Evolutionary conservation across 1,140 invertebrate genomes (phyloP).

Genomic region (Diuraphis noxia): DNA sequence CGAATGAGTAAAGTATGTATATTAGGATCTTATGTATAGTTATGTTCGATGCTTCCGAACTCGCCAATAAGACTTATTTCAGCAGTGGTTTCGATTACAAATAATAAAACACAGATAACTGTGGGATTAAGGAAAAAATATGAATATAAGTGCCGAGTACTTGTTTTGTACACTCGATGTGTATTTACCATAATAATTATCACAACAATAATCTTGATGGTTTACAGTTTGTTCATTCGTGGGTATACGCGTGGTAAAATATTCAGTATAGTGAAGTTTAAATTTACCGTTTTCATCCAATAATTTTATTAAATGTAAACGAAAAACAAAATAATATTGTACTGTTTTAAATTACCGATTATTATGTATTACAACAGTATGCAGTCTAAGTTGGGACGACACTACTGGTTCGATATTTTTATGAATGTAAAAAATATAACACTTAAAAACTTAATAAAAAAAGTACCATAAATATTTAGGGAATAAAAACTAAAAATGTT

Average conservation of each 20-base stretch:
- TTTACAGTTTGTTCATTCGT: neutral
- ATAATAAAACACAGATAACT: neutral
- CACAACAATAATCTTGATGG: neutral
- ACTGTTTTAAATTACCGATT: neutral
- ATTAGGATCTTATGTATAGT: neutral
- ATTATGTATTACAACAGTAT: neutral
- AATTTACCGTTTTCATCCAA: neutral
- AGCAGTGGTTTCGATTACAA: neutral
- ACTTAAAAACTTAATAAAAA: neutral
- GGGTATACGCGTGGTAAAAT: neutral
- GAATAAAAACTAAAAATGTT: neutral
- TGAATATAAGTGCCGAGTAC: neutral
- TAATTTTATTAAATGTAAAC: neutral
- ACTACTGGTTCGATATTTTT: neutral
- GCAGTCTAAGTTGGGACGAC: neutral
- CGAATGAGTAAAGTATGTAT: neutral
- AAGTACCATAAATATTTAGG: neutral
- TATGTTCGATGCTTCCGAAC: neutral
- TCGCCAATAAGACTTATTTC: neutral
- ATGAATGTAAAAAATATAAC: neutral
- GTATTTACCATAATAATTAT: conserved; percentile 27
- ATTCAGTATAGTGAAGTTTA: neutral
- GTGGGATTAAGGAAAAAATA: neutral
- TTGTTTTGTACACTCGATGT: neutral
- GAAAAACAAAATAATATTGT: neutral